Evolutionary conservation across 2,888 invertebrate species (phyloP).

Genomic region (Neoascia interrupta): DNA sequence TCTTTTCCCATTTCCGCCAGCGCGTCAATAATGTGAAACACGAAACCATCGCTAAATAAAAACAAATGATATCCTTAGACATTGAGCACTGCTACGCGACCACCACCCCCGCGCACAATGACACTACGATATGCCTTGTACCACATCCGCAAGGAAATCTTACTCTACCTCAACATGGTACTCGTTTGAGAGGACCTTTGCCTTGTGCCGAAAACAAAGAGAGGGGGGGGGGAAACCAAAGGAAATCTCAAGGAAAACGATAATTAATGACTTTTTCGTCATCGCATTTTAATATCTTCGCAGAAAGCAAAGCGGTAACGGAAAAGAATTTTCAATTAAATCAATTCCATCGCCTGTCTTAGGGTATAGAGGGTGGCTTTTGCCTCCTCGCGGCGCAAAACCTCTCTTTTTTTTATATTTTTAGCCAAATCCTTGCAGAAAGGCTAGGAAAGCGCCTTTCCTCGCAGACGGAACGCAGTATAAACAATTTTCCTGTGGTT

Average conservation of each 20-base stretch:
- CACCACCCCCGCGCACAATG: slow-evolving; percentile 28
- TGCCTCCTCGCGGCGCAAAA: background rate
- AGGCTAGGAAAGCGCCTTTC: background rate
- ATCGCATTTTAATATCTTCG: slow-evolving; percentile 63
- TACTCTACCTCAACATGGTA: slow-evolving; percentile 14
- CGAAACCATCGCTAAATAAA: slow-evolving; percentile 18
- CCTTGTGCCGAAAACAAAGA: background rate
- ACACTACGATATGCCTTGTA: slow-evolving; percentile 59
- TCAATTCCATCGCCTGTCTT: slow-evolving; percentile 49
- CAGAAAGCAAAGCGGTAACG: slow-evolving; percentile 25
- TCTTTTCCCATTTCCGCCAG: no score
- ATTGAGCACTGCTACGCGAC: background rate
- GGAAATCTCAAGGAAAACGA: slow-evolving; percentile 48
- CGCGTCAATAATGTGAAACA: slow-evolving; percentile 18
- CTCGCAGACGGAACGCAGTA: background rate
- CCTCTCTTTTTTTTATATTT: slow-evolving; percentile 7
- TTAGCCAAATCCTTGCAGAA: slow-evolving; percentile 10
- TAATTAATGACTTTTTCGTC: slow-evolving; percentile 69
- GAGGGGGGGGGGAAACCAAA: background rate
- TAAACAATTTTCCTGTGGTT: slow-evolving; percentile 56
- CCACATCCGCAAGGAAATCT: slow-evolving; percentile 25
- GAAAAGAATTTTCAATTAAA: slow-evolving; percentile 68
- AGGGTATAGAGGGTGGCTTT: background rate
- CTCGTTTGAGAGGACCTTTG: background rate
- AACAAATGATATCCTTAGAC: slow-evolving; percentile 38